Evolutionary conservation across 2,888 invertebrate species (phyloP), one percentile per base, ranked within the genome.

Genomic region (Merodon equestris): DNA sequence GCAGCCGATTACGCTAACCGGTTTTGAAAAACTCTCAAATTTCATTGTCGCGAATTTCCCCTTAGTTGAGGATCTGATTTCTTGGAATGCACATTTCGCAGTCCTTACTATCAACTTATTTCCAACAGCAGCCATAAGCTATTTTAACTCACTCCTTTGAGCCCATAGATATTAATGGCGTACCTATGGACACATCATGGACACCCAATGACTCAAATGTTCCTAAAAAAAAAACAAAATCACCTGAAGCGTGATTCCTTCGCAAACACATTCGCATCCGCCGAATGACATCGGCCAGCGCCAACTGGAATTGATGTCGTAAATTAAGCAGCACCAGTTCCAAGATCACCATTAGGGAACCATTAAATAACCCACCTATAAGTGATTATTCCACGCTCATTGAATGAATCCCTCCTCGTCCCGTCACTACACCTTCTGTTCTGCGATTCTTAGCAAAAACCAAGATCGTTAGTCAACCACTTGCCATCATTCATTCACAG

Each of bases 401-500:
- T 72, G 61, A 72, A 12, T 51, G 67, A 66, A 61, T 48, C 48
- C 56, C 40, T 42, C 67, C 66, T 13, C 14, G 34, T 42, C 48
- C 60, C 54, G 50, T 27, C 27, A 27, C 7, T 27, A 2, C 27
- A 27, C 27, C 27, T 27, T 27, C 27, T 27, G 3, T 7, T 27
- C 27, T 7, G 27, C 27, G 27, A 27, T 27, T 4, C 7, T 4
- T 27, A 44, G 45, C 13, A 45, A 34, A 42, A 66, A 60, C 34
- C 9, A 44, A 36, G 44, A 66, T 76, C 54, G 75, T 72, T 73
- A 57, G 63, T 17, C 73, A 68, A 58, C 67, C 67, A 58, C 67
- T 68, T 64, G 38, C 73, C 54, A 60, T 79, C 79, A 64, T 71
- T 79, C 79, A 79, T 79, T 79, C 79, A 79, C 58, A 79, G 79